Base-by-base conservation (phyloP, 1,140 invertebrate genomes). In the Oncopodura yosiiana region DNA sequence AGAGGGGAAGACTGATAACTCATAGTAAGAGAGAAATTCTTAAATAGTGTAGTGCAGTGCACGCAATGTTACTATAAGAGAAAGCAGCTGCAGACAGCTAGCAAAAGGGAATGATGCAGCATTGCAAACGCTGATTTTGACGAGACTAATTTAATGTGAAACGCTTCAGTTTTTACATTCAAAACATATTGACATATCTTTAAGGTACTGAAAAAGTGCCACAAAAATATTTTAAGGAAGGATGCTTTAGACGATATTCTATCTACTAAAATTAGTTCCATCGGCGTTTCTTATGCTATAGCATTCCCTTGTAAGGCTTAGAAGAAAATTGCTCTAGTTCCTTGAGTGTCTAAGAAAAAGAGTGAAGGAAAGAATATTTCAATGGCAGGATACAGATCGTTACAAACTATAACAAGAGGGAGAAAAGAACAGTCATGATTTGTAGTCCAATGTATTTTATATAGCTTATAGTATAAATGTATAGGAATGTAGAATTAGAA, bases 1-100 rank as follows among this genome's bases (percentile, higher is more conserved):
- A 49, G 46, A 49, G 46, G 46, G 46, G 46, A 49, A 49, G 46
- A 49, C 27, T 37, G 46, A 49, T 49, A 49, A 49, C 46, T 34
- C 23, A 34, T 36, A 49, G 36, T 23, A 27, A 14, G 46, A 49
- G 46, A 30, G 34, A 12, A 49, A 30, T 9, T 30, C 30, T 46
- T 34, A 32, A 46, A 27, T 32, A 46, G 44, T 19, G 16, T 18
- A 27, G 30, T n/a, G n/a, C n/a, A n/a, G n/a, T n/a, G n/a, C n/a
- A n/a, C n/a, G 8, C 24, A n/a, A n/a, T 9, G 26, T 24, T 9
- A n/a, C 24, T 18, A n/a, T 3, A 45, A n/a, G 11, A 12, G 18
- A 27, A 43, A 21, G 3, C 12, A 16, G 43, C 27, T n/a, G n/a
- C n/a, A n/a, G n/a, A n/a, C n/a, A n/a, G n/a, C n/a, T n/a, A n/a